These are phyloP conservation scores for Archips xylosteana DNA, from an alignment of 2,888 invertebrate species.

Conservation along the genomic window DNA sequence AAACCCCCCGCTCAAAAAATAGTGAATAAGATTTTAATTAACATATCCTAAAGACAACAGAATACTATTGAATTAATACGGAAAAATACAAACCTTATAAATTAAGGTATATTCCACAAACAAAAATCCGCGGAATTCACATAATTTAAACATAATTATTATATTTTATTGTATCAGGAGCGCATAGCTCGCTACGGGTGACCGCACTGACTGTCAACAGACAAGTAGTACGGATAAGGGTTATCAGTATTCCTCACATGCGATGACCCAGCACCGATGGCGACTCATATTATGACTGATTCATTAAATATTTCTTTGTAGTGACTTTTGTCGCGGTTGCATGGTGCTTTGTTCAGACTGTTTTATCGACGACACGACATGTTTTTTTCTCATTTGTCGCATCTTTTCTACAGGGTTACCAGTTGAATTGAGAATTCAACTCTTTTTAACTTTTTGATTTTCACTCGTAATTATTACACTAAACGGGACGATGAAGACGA, in stretches of 20 bases:
- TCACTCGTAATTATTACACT: too few relatives aligned
- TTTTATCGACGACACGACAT: not conserved
- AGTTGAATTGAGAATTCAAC: too few relatives aligned
- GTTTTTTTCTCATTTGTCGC: too few relatives aligned
- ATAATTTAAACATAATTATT: slow-evolving; percentile 19
- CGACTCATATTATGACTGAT: slow-evolving; percentile 6
- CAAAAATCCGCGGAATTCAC: not conserved
- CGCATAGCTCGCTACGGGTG: slow-evolving; percentile 27
- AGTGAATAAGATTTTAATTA: too few relatives aligned
- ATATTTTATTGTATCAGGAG: slow-evolving; percentile 31
- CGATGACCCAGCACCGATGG: slow-evolving; percentile 30
- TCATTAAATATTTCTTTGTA: slow-evolving; percentile 6
- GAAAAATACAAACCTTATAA: slow-evolving; percentile 10
- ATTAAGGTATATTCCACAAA: not conserved
- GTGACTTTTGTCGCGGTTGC: not conserved
- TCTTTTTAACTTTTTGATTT: too few relatives aligned
- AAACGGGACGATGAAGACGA: too few relatives aligned
- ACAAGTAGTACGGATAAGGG: slow-evolving; percentile 35
- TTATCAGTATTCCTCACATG: slow-evolving; percentile 39
- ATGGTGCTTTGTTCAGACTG: not conserved
- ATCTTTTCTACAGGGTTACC: too few relatives aligned
- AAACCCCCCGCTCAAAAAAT: too few relatives aligned
- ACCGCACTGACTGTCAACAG: slow-evolving; percentile 12
- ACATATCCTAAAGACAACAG: too few relatives aligned
- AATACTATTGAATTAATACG: not conserved